Conservation (phyloP, 2,113 vertebrate species). For the Antennarius striatus region DNA sequence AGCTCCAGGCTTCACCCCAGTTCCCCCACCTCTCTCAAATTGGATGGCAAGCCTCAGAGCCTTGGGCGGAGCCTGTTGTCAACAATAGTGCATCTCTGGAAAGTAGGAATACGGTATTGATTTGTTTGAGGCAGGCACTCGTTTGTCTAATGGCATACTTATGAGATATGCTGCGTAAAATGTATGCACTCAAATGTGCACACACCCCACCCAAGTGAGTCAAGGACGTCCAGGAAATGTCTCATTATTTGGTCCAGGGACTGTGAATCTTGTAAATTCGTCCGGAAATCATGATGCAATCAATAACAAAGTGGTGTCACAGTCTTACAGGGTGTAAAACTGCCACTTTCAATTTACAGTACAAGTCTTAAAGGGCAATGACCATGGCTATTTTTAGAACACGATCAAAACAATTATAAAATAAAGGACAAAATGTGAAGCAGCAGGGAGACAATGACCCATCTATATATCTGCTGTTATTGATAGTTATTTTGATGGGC, state of each 20-base stretch:
- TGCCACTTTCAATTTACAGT: slow-evolving; percentile 41
- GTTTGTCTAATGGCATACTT: slow-evolving; percentile 34
- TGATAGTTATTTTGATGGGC: slow-evolving; percentile 19
- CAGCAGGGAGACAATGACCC: slow-evolving; percentile 5
- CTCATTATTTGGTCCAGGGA: slow-evolving; percentile 29
- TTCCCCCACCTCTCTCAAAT: slow-evolving; percentile 12
- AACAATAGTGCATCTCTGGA: slow-evolving; percentile 41
- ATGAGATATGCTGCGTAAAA: slow-evolving; percentile 5
- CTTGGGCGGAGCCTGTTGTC: slow-evolving; percentile 27
- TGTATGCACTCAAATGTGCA: slow-evolving; percentile 8
- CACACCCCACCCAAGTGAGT: slow-evolving; percentile 37
- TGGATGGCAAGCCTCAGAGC: slow-evolving; percentile 10
- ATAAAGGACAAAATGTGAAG: slow-evolving; percentile 21
- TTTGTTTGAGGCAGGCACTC: slow-evolving; percentile 8
- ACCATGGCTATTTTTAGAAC: slow-evolving; percentile 43
- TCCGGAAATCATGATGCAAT: slow-evolving; percentile 40
- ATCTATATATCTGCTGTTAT: slow-evolving; percentile 1
- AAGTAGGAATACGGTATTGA: slow-evolving; percentile 17
- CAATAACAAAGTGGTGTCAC: slow-evolving; percentile 56
- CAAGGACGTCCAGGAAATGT: slow-evolving; percentile 62
- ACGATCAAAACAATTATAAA: slow-evolving; percentile 29
- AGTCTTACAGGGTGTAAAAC: slow-evolving; percentile 33
- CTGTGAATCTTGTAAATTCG: slow-evolving; percentile 55
- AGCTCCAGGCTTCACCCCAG: slow-evolving; percentile 30
- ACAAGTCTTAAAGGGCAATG: slow-evolving; percentile 13